Conservation (phyloP, 1,140 invertebrate species). For the Bombyx mandarina region DNA sequence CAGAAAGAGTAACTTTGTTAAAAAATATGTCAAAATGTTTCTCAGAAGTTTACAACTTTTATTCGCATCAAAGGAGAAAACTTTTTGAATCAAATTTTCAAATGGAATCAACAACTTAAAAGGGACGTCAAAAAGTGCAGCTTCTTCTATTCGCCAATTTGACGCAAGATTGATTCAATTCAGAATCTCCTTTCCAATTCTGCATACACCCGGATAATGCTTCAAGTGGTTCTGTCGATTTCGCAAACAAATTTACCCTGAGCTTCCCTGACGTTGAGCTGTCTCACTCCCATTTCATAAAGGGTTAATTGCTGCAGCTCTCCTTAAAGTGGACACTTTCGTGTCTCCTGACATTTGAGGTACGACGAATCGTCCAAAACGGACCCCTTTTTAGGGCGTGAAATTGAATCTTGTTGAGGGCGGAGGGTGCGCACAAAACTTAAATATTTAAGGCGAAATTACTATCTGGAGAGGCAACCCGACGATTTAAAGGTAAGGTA, state of each 20-base stretch:
- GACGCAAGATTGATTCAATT: conserved; percentile 60
- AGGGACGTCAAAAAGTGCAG: conserved; percentile 23
- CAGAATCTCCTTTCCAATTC: conserved; percentile 43
- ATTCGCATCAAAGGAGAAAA: too few relatives aligned
- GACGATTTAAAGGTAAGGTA: conserved; percentile 53
- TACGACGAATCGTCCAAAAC: conserved; percentile 46
- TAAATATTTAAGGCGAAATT: conserved; percentile 64
- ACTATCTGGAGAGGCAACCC: conserved; percentile 49
- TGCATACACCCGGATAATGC: conserved; percentile 56
- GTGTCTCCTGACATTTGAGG: conserved; percentile 59
- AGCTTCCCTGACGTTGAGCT: conserved; percentile 17
- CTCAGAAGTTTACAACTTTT: too few relatives aligned
- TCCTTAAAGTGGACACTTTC: conserved; percentile 39
- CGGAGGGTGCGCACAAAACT: conserved; percentile 60
- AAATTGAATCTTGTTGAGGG: conserved; percentile 69
- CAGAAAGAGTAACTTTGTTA: too few relatives aligned
- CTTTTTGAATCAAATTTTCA: too few relatives aligned
- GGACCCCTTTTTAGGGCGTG: conserved; percentile 60
- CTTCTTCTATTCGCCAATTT: conserved; percentile 43
- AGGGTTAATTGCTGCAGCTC: conserved; percentile 23
- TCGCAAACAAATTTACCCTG: conserved; percentile 32
- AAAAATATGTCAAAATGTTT: too few relatives aligned
- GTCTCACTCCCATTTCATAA: conserved; percentile 9
- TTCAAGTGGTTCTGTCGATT: conserved; percentile 36
- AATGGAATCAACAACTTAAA: conserved; percentile 7